Conservation (phyloP, 2,888 invertebrate species). For the Synergus gifuensis region DNA sequence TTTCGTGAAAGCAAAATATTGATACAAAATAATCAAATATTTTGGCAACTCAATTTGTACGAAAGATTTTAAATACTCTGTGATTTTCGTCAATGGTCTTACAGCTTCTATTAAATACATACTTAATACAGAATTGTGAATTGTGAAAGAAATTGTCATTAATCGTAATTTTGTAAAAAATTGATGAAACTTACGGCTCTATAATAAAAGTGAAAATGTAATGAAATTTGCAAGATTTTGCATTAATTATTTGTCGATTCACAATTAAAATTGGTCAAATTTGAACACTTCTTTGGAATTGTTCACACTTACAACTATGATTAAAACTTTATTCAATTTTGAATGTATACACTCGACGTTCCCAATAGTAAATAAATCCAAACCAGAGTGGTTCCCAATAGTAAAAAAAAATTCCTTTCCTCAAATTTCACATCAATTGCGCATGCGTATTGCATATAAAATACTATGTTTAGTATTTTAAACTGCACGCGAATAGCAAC, state of each 20-base stretch:
- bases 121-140: conserved; percentile 32
- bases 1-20: background rate
- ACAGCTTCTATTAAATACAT: conserved; percentile 20
- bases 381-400: no score
- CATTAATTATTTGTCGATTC: background rate
- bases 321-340: background rate
- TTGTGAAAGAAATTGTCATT: conserved; percentile 19
- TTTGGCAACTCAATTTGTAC: conserved; percentile 12
- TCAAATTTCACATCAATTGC: no score
- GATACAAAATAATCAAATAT: conserved; percentile 7
- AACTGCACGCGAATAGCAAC: no score
- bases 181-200: conserved; percentile 37
- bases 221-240: background rate
- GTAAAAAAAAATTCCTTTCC: no score
- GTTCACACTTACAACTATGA: background rate
- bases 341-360: no score
- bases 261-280: no score
- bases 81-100: conserved; percentile 28
- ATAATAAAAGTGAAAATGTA: conserved; percentile 38
- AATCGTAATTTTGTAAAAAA: conserved; percentile 39
- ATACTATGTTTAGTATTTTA: no score
- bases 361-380: no score
- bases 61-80: conserved; percentile 10
- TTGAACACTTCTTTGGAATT: background rate
- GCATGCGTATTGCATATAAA: no score